phyloP scores from a whole-genome alignment of 2,888 invertebrate genomes.

The Meteorus colon region DNA sequence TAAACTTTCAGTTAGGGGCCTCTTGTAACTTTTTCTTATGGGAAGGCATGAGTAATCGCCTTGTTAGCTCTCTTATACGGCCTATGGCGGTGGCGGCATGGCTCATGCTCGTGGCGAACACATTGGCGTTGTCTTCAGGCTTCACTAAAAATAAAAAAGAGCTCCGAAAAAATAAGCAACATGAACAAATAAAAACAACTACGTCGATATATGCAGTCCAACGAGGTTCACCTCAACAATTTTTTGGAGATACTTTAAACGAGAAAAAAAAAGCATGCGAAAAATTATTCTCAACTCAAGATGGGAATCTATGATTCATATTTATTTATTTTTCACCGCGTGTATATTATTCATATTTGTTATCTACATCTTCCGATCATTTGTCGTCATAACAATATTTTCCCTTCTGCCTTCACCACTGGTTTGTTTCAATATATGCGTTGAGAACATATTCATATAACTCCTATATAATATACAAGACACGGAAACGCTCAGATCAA shows the following conservation, averaged over 20 bases:
- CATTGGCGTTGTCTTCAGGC: slow-evolving; percentile 33
- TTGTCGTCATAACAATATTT: slow-evolving; percentile 37
- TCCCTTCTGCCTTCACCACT: slow-evolving; percentile 20
- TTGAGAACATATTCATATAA: slow-evolving; percentile 14
- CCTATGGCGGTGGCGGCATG: slow-evolving; percentile 56
- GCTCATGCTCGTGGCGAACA: slow-evolving; percentile 34
- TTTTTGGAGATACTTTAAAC: slow-evolving; percentile 43
- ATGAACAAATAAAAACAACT: slow-evolving; percentile 64
- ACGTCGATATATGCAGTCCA: slow-evolving; percentile 62
- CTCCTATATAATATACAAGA: slow-evolving; percentile 21
- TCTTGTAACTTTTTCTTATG: slow-evolving; percentile 72
- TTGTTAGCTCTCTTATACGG: slow-evolving; percentile 72
- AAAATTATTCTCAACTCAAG: neutral
- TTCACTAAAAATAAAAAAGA: slow-evolving; percentile 31
- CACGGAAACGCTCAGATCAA: slow-evolving; percentile 29
- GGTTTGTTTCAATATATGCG: neutral
- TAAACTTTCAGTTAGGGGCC: slow-evolving; percentile 66
- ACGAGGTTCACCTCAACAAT: slow-evolving; percentile 44
- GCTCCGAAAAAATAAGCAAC: slow-evolving; percentile 37
- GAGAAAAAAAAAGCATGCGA: neutral
- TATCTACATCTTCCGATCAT: slow-evolving; percentile 20
- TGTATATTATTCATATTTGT: slow-evolving; percentile 16
- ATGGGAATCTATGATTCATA: neutral
- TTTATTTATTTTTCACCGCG: slow-evolving; percentile 6
- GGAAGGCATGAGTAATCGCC: slow-evolving; percentile 72